Conservation (phyloP, 2,113 vertebrate species). For the Pleuronectes platessa region DNA sequence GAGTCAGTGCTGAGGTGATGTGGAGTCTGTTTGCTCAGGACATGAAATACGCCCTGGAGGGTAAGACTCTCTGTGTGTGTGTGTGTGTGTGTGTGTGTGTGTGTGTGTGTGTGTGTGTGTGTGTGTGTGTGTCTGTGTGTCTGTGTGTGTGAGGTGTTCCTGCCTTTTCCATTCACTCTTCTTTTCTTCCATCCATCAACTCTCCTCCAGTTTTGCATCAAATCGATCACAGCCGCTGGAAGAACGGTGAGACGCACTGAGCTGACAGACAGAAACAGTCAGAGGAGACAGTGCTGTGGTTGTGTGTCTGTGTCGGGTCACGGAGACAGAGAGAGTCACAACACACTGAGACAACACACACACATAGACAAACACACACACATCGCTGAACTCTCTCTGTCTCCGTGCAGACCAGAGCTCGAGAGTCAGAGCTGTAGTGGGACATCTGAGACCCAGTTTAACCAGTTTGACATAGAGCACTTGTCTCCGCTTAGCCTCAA, state of each 20-base stretch:
- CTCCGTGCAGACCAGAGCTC: too few species aligned
- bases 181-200: conserved; percentile 12
- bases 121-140: conserved; percentile 2
- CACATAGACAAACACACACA: too few species aligned
- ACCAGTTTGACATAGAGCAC: too few species aligned
- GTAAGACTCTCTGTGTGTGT: conserved; percentile 71
- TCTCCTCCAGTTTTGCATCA: conserved; percentile 62
- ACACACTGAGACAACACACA: too few species aligned
- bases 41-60: conserved; percentile 97
- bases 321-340: too few species aligned
- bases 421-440: too few species aligned
- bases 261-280: conserved; percentile 2
- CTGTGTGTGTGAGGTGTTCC: neutral
- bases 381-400: too few species aligned
- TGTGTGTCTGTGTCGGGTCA: neutral
- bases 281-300: neutral
- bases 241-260: conserved; percentile 62
- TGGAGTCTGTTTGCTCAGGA: conserved; percentile 97
- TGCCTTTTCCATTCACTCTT: neutral
- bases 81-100: conserved; percentile 7
- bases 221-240: conserved; percentile 53
- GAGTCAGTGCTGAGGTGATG: conserved; percentile 96
- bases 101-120: neutral
- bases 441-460: too few species aligned
- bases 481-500: too few species aligned